These are phyloP conservation scores for Leptocoma aspasia DNA, from an alignment of 2,113 vertebrate species.

Conservation along the genomic window DNA sequence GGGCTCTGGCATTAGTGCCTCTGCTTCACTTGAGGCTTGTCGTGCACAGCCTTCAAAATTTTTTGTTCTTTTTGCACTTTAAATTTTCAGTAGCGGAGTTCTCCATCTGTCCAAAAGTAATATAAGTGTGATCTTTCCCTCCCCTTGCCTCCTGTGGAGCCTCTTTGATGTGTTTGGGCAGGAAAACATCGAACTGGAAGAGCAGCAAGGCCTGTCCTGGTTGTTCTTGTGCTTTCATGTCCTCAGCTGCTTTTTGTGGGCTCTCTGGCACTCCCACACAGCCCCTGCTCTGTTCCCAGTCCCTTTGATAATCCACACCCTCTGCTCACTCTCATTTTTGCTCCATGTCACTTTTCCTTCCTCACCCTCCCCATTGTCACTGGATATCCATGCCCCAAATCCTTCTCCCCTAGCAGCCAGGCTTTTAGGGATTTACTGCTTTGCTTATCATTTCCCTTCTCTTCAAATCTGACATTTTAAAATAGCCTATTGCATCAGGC, in stretches of 20 bases:
- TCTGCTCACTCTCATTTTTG: background rate
- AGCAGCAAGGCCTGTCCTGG: background rate
- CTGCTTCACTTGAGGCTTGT: background rate
- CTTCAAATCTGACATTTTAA: background rate
- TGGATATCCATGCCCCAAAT: background rate
- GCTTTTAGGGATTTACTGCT: background rate
- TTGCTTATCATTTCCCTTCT: background rate
- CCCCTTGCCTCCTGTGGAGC: background rate
- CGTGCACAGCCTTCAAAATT: background rate
- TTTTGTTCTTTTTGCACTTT: background rate
- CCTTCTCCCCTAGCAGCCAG: background rate
- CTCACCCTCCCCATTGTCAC: background rate
- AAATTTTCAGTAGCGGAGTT: fast-evolving
- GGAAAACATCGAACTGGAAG: background rate
- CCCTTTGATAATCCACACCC: background rate
- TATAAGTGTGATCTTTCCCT: background rate
- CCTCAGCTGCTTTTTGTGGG: background rate
- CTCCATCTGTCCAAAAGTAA: background rate
- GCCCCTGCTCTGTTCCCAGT: fast-evolving
- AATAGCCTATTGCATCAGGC: background rate
- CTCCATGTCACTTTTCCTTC: background rate
- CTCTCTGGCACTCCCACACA: background rate
- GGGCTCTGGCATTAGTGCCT: fast-evolving
- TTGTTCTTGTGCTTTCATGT: background rate
- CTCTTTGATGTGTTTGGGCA: background rate